Base-by-base conservation (phyloP, 1,140 invertebrate genomes). In the Antheraea mylitta region DNA sequence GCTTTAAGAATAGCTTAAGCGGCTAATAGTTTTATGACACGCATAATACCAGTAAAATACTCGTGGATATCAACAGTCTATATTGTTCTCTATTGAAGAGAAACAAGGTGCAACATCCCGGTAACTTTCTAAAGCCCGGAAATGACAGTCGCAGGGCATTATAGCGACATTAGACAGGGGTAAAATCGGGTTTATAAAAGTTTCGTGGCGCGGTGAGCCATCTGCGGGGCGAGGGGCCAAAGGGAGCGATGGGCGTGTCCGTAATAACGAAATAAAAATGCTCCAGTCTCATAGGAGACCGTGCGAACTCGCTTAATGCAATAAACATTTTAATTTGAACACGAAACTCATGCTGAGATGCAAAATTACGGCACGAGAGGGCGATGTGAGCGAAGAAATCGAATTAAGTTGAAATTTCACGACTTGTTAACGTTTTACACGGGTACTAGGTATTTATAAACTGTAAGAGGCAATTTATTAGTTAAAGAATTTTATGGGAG, bases 291-390 rank as follows among this genome's bases (percentile, higher is more conserved):
- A 77, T 75, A 66, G 78, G 79, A 78, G 79, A 83, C 82, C 86
- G 86, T 89, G 87, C 87, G 86, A 90, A 90, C 81, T 84, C 77
- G 81, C 83, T 84, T 87, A 92, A 92, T 81, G 87, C 83, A 90
- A 92, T 92, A 92, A 91, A 92, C 88, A 86, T 89, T 92, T 90
- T 92, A 92, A 92, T 90, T 90, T 90, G 86, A 77, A 87, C 87
- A 83, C 86, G 86, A 90, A 90, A 84, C 85, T 90, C 90, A 90
- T 81, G 90, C 90, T 90, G 88, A 81, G 90, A 87, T 86, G 84
- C 74, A 71, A 86, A 87, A 90, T 92, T 89, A 85, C 85, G 64
- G 74, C 75, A 63, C 60, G 83, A 79, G 78, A 82, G 82, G 83
- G 81, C 74, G 79, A 72, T 72, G 74, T 76, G 71, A 74, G 79